Conservation (phyloP, 53 echinoderm and acorn worm species). For the Apostichopus leukothele region DNA sequence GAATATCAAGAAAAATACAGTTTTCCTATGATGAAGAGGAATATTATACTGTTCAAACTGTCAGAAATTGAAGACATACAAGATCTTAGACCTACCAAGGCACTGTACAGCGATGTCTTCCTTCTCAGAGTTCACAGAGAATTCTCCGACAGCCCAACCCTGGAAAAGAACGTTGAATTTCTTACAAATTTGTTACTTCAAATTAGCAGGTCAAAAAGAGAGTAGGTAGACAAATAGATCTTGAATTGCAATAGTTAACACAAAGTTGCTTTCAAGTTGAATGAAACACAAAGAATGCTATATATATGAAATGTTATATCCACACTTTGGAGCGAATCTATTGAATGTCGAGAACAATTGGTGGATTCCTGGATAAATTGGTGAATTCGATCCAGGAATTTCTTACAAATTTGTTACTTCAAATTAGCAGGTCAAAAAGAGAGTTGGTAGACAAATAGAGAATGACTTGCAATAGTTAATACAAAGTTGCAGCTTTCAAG, state of each 20-base stretch:
- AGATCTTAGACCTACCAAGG: slow-evolving; percentile 60
- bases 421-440: too few species aligned
- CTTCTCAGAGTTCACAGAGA: slow-evolving; percentile 85
- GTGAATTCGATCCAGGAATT: too few species aligned
- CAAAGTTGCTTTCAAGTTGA: neutral
- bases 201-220: too few species aligned
- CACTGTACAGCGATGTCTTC: slow-evolving; percentile 79
- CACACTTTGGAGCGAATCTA: too few species aligned
- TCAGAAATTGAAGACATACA: too few species aligned
- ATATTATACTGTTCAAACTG: too few species aligned
- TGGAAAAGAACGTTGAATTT: neutral
- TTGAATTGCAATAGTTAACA: neutral
- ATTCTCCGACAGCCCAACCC: slow-evolving; percentile 95
- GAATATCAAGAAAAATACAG: too few species aligned
- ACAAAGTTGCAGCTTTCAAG: neutral
- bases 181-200: too few species aligned
- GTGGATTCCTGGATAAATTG: too few species aligned
- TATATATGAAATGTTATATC: neutral
- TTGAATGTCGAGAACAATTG: too few species aligned
- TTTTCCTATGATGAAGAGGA: too few species aligned
- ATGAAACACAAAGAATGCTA: neutral
- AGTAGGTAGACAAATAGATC: neutral
- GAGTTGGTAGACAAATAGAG: neutral
- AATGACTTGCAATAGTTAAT: neutral
- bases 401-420: too few species aligned